These are phyloP conservation scores for Parazoanthus atlanticus DNA, from an alignment of 92 coral and sea anemone genomes.

Conservation along the genomic window DNA sequence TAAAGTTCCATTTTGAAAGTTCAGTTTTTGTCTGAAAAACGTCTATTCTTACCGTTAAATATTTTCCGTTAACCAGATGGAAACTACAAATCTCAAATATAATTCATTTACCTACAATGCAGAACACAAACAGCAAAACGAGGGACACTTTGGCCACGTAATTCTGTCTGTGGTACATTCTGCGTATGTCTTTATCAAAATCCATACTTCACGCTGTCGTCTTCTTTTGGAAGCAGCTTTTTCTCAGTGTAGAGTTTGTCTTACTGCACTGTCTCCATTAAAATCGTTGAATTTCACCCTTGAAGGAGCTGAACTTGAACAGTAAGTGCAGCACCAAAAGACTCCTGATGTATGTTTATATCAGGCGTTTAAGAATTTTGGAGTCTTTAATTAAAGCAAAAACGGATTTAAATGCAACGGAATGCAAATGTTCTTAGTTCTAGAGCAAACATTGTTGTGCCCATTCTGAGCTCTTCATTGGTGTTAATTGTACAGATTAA, in stretches of 20 bases:
- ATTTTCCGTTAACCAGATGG: no score
- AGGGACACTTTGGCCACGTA: slow-evolving; percentile 31
- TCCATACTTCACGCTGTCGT: slow-evolving; percentile 15
- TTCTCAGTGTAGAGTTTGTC: neutral
- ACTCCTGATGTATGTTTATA: no score
- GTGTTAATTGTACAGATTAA: neutral
- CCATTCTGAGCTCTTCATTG: neutral
- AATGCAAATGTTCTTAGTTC: neutral
- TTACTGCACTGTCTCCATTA: neutral
- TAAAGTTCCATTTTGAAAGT: no score
- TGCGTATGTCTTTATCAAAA: slow-evolving; percentile 35
- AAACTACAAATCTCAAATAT: no score
- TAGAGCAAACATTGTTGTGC: neutral
- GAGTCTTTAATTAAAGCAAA: no score
- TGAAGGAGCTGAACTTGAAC: neutral
- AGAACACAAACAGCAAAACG: slow-evolving; percentile 34
- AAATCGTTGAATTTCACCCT: neutral
- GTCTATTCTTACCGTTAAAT: no score
- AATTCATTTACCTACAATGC: slow-evolving; percentile 25
- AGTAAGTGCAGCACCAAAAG: no score
- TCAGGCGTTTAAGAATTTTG: neutral
- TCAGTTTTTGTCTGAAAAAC: no score
- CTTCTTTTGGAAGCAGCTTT: neutral
- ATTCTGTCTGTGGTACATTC: slow-evolving; percentile 34
- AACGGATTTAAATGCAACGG: neutral